Conservation (phyloP, 2,888 invertebrate species). For the Deilephila elpenor region DNA sequence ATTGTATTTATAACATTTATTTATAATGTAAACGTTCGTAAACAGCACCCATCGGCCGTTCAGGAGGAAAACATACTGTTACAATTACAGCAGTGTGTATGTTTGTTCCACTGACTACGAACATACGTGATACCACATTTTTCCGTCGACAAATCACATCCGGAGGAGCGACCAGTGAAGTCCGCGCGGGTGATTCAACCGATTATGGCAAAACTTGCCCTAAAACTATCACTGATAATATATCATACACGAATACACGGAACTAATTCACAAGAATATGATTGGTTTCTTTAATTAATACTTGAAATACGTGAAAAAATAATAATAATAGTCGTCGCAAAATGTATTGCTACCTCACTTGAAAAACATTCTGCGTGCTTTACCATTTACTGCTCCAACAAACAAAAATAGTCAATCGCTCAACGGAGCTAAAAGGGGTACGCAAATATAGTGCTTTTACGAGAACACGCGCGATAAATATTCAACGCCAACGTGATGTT, state of each 20-base stretch:
- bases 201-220: conserved; percentile 65
- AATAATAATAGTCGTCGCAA: background rate
- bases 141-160: conserved; percentile 83
- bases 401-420: conserved; percentile 58
- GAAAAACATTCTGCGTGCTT: conserved; percentile 41
- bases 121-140: conserved; percentile 79
- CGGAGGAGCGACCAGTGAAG: conserved; percentile 71
- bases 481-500: conserved; percentile 30
- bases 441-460: conserved; percentile 43
- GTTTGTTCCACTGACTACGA: conserved; percentile 64
- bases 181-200: conserved; percentile 73
- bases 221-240: conserved; percentile 68
- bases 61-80: conserved; percentile 77
- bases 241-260: conserved; percentile 20
- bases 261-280: background rate
- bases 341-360: conserved; percentile 26
- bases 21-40: conserved; percentile 33
- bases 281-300: background rate
- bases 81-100: conserved; percentile 66
- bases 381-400: conserved; percentile 47
- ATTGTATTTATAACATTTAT: conserved; percentile 32
- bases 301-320: background rate
- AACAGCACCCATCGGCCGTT: conserved; percentile 59
- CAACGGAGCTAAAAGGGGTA: conserved; percentile 48
- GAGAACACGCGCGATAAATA: conserved; percentile 39